Percentiles rank a stretch among this genome's conserved stretches.
Conservation (phyloP, 2,797 vertebrate species). For the Australoheros facetus region DNA sequence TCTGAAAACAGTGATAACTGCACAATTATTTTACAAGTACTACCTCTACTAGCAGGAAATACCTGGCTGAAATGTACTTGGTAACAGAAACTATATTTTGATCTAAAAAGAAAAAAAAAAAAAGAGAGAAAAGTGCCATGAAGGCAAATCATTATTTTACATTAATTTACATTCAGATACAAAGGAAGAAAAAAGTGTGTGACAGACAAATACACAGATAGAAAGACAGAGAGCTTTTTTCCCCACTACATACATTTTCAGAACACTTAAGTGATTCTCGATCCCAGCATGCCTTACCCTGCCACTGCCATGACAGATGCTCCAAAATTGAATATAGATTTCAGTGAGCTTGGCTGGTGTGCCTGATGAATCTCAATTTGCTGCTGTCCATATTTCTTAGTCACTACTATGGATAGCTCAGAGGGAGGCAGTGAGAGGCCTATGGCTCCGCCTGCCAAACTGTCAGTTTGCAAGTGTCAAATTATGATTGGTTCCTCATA, state of each 20-base stretch:
- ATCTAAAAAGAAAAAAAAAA: neutral
- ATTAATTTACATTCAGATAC: conserved; percentile 14
- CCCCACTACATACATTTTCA: conserved; percentile 66
- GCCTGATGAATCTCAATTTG: conserved; percentile 83
- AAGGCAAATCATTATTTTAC: neutral
- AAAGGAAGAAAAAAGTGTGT: neutral
- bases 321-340: conserved; percentile 84
- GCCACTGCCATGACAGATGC: conserved; percentile 79
- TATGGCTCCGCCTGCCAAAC: conserved; percentile 60
- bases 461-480: conserved; percentile 60
- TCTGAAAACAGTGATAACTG: neutral
- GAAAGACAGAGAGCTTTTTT: conserved; percentile 40
- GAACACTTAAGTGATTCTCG: conserved; percentile 76
- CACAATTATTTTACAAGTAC: neutral
- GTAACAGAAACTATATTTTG: neutral
- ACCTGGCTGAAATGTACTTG: neutral
- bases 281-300: conserved; percentile 70
- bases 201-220: conserved; percentile 15
- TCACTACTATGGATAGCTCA: conserved; percentile 59
- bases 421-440: conserved; percentile 48
- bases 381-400: conserved; percentile 78
- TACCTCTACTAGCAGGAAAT: neutral
- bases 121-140: neutral
- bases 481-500: conserved; percentile 62
- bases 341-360: conserved; percentile 77